Conservation (phyloP, 2,113 vertebrate genomes). For the Noturus placidus region DNA sequence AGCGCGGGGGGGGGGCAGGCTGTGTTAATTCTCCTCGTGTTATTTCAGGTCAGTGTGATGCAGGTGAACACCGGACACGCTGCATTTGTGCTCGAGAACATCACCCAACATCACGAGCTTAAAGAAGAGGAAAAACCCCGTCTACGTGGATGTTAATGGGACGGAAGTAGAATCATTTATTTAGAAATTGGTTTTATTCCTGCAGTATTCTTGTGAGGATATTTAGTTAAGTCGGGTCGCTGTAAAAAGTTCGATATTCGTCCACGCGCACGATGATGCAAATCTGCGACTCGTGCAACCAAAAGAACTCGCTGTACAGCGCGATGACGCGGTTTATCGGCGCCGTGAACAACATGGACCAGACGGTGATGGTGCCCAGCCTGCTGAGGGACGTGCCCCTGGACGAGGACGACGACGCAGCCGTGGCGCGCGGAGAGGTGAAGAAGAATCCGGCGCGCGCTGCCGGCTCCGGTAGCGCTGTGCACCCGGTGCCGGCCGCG, state of each 20-base stretch:
- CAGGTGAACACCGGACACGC: neutral
- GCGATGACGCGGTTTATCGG: conserved; percentile 92
- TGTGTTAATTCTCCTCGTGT: neutral
- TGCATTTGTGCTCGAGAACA: neutral
- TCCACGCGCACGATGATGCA: conserved; percentile 78
- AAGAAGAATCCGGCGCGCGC: neutral
- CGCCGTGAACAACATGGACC: conserved; percentile 95
- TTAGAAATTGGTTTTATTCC: too few species aligned
- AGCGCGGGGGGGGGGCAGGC: neutral
- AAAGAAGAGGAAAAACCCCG: too few species aligned
- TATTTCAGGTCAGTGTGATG: conserved; percentile 26
- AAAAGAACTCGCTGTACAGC: conserved; percentile 89
- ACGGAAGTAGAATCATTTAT: neutral
- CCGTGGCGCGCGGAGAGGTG: neutral
- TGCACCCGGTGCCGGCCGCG: conserved; percentile 20
- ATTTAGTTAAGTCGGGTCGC: neutral
- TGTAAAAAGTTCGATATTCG: neutral
- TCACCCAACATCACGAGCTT: neutral
- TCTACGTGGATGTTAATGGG: neutral
- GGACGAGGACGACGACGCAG: conserved; percentile 57
- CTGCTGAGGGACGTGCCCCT: conserved; percentile 87
- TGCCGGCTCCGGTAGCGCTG: conserved; percentile 21
- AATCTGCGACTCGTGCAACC: conserved; percentile 82
- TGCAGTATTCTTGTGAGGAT: neutral
- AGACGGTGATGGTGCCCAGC: conserved; percentile 94